Evolutionary conservation across 2,888 invertebrate genomes (phyloP).

Genomic region (Augochlorella aurata): DNA sequence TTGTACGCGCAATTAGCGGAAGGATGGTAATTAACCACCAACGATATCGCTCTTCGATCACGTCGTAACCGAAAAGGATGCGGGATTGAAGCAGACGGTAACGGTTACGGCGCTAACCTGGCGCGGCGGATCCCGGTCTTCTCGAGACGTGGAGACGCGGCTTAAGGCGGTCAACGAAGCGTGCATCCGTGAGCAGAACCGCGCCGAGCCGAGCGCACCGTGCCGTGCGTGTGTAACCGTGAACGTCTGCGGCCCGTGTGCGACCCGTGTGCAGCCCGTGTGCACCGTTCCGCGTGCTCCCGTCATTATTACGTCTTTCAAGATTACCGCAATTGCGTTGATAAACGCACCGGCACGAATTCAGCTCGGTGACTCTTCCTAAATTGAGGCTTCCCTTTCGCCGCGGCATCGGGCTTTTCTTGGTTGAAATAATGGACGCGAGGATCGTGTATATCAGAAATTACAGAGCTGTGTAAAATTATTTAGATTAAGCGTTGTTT

Average conservation of each 20-base stretch:
- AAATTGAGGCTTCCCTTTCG: conserved; percentile 36
- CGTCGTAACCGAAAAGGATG: conserved; percentile 47
- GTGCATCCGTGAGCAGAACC: conserved; percentile 76
- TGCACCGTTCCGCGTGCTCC: conserved; percentile 25
- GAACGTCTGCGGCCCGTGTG: conserved; percentile 50
- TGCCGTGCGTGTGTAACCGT: conserved; percentile 50
- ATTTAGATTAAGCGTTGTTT: too few species aligned
- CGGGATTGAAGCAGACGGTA: conserved; percentile 33
- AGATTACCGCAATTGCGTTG: conserved; percentile 62
- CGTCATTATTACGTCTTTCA: conserved; percentile 58
- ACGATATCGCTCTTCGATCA: conserved; percentile 63
- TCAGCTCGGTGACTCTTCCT: conserved; percentile 47
- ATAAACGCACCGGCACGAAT: conserved; percentile 53
- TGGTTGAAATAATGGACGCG: not conserved
- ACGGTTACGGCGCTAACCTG: conserved; percentile 19
- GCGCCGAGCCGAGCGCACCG: conserved; percentile 46
- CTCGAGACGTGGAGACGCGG: conserved; percentile 9
- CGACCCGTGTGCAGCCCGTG: conserved; percentile 49
- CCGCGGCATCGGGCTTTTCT: conserved; percentile 13
- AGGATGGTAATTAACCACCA: conserved; percentile 56
- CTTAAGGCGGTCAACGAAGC: conserved; percentile 73
- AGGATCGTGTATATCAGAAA: too few species aligned
- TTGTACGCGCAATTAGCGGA: conserved; percentile 61
- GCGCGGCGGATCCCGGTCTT: not conserved
- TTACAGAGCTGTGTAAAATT: too few species aligned